Evolutionary conservation across 2,113 vertebrate genomes (phyloP).

Genomic region (Albula glossodonta): DNA sequence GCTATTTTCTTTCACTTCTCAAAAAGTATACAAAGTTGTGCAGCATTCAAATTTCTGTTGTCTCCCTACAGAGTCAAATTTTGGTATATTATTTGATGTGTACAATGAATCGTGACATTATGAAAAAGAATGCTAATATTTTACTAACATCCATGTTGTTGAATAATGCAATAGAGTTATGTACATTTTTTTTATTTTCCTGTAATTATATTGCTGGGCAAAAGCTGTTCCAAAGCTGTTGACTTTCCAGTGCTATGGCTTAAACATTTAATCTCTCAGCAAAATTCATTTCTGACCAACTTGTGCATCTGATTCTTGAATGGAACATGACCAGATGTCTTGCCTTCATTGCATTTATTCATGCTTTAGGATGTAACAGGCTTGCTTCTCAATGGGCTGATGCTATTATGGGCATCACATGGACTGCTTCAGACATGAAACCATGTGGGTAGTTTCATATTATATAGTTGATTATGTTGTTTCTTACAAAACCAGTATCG

Average conservation of each 20-base stretch:
- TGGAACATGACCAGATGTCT: not conserved
- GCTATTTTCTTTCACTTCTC: conserved; percentile 74
- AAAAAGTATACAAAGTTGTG: conserved; percentile 81
- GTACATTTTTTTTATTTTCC: conserved; percentile 40
- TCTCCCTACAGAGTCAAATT: conserved; percentile 68
- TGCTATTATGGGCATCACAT: not conserved
- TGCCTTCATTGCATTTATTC: not conserved
- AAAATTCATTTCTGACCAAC: not conserved
- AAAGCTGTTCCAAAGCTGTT: conserved; percentile 58
- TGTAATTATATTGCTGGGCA: conserved; percentile 46
- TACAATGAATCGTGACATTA: conserved; percentile 95
- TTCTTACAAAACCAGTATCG: not conserved
- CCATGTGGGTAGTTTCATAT: not conserved
- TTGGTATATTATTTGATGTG: conserved; percentile 95
- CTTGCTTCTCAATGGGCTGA: not conserved
- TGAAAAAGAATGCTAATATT: conserved; percentile 84
- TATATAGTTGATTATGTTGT: not conserved
- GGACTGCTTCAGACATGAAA: not conserved
- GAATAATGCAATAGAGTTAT: conserved; percentile 77
- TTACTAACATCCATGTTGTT: conserved; percentile 86
- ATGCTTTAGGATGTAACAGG: not conserved
- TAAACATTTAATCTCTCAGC: conserved; percentile 7
- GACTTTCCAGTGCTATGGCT: conserved; percentile 24
- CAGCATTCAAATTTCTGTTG: conserved; percentile 65
- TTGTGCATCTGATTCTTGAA: not conserved